Base-by-base conservation (phyloP, 2,888 invertebrate species). In the Xylota sylvarum region DNA sequence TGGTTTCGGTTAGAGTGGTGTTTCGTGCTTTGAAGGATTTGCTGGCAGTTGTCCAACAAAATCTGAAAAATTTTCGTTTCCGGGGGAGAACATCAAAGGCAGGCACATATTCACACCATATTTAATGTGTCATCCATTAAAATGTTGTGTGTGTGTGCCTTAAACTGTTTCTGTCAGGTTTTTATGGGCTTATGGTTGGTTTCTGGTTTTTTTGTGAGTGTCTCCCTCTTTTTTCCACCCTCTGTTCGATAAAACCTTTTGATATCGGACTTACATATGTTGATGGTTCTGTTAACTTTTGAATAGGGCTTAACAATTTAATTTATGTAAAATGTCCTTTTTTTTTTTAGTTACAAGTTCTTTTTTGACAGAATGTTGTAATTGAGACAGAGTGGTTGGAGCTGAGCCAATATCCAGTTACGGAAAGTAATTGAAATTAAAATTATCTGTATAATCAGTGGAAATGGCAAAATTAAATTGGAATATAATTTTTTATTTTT, bases 61-160 rank as follows among this genome's bases (percentile, higher is more conserved):
- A 50, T 86, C 69, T 52, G 77, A 73, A 78, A 82, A 62, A 82
- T 73, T 70, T 82, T 77, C 46, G 23, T 64, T 86, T 81, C 78
- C 86, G 69, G 67, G 17, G 56, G 35, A 56, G 56, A 62, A 82
- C 86, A 86, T 82, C 86, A 86, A 86, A 86, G 86, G 56, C 82
- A 86, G 67, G 48, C 81, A 58, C 73, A 82, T 72, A 74, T 86
- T 82, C 82, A 78, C 86, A 86, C 86, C 77, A 62, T 82, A 62
- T 82, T 82, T 73, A 86, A 86, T 82, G 82, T 86, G 86, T 86
- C 82, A 78, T 86, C 82, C 86, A 86, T 86, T 86, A 82, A 86
- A 81, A 78, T 81, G 82, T 86, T 70, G 77, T 82, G 82, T 73
- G 82, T 73, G 76, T 81, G 82, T 58, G 77, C 86, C 72, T 86